phyloP scores from a whole-genome alignment of 2,888 invertebrate genomes.

The Penaeus monodon region DNA sequence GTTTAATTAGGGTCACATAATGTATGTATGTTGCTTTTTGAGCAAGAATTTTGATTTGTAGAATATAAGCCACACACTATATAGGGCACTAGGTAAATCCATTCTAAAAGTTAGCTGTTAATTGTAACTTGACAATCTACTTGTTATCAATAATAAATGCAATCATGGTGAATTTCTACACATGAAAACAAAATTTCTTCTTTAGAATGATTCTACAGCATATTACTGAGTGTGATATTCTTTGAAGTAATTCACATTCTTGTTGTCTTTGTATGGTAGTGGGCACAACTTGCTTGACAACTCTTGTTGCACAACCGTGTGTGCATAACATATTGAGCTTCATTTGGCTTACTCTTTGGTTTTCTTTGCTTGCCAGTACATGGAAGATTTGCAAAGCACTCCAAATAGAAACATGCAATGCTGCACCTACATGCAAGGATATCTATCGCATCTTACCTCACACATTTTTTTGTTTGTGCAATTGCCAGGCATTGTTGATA shows the following conservation, averaged over 20 bases:
- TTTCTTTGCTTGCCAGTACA: slow-evolving; percentile 7
- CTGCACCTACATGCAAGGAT: background rate
- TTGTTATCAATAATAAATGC: no score
- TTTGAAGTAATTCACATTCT: background rate
- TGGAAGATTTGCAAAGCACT: background rate
- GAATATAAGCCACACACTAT: no score
- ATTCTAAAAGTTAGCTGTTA: no score
- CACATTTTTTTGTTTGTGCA: no score
- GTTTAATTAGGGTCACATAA: no score
- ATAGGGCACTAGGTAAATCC: no score
- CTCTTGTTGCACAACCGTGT: background rate
- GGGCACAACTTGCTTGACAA: slow-evolving; percentile 18
- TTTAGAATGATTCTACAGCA: background rate
- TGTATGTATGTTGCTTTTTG: no score
- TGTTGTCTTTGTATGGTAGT: background rate
- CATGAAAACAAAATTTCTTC: background rate
- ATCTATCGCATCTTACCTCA: no score
- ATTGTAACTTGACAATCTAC: no score
- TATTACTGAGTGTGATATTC: background rate
- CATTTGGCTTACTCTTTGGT: background rate
- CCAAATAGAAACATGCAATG: slow-evolving; percentile 14
- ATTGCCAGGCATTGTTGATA: no score
- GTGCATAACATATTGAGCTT: background rate
- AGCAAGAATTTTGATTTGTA: no score
- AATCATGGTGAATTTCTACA: background rate